Evolutionary conservation across 2,113 vertebrate species (phyloP), one percentile per base, ranked within the genome.

Genomic region (Hippocampus barbouri): DNA sequence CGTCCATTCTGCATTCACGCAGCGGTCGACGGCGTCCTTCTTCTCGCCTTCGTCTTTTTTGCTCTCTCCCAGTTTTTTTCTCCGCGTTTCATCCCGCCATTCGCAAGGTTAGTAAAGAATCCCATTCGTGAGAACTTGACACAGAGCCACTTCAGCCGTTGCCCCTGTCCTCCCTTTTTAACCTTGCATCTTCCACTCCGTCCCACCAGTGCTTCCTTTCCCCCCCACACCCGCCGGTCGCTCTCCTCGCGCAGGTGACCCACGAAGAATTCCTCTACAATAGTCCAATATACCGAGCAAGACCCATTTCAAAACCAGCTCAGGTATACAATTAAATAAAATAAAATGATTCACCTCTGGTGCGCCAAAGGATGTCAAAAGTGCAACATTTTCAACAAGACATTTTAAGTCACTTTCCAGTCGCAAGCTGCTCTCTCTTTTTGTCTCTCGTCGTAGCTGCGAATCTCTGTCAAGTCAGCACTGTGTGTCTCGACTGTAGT

Each of bases 1-100:
- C 85, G 87, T 88, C 87, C 85, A 83, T 68, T 88, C 83, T 81
- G 78, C 78, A 86, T 86, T 83, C 83, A 87, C 74, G 79, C 81
- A 79, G 78, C 81, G 70, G 75, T 83, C 85, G 77, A 77, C 75
- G 78, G 73, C 81, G 88, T 89, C 80, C 86, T 83, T 69, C 81
- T 77, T 79, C 68, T 68, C 75, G 67, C 69, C 70, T 75, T 77
- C 74, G 74, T 66, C 76, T 81, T 68, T 78, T 61, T 71, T 76
- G 79, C 78, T 79, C 69, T 77, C 77, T 78, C 71, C 71, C 65
- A 68, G 70, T 69, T 72, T 79, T 69, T 70, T 60, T 51, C 83
- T 83, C 81, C 81, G 69, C 74, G 81, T 78, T 68, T 89, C 89
- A 90, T 85, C 83, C 84, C 86, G 77, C 74, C 83, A 87, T 87